Conservation (phyloP, 53 echinoderm and acorn worm species). For the Paracentrotus lividus region DNA sequence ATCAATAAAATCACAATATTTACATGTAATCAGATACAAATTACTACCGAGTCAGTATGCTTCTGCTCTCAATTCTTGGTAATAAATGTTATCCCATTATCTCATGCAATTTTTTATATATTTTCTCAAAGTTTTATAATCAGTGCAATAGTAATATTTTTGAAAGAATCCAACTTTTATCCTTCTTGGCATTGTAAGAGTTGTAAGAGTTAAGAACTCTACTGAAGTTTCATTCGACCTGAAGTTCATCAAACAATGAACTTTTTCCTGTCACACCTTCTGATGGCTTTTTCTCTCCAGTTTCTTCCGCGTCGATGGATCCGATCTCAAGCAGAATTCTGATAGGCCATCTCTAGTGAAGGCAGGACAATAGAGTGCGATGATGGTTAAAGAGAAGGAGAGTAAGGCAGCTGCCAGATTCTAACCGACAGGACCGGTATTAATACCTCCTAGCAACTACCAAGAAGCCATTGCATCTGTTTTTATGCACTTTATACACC, state of each 20-base stretch:
- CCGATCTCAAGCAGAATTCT: conserved; percentile 52
- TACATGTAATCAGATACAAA: too few species aligned
- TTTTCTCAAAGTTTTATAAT: too few species aligned
- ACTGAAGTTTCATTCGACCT: not conserved
- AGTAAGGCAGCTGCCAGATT: conserved; percentile 57
- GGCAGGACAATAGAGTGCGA: conserved; percentile 39
- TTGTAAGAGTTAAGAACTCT: conserved; percentile 9
- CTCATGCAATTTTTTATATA: too few species aligned
- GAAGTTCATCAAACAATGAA: conserved; percentile 46
- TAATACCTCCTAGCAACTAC: conserved; percentile 51
- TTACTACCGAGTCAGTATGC: too few species aligned
- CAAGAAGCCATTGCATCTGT: conserved; percentile 60
- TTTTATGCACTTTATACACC: conserved; percentile 52
- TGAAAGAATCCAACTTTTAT: not conserved
- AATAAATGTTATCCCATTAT: too few species aligned
- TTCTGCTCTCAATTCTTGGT: too few species aligned
- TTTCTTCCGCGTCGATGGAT: conserved; percentile 62
- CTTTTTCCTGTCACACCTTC: conserved; percentile 53
- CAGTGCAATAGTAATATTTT: too few species aligned
- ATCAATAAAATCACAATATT: too few species aligned
- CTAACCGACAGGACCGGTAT: conserved; percentile 35
- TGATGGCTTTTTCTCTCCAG: not conserved
- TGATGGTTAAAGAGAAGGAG: conserved; percentile 51
- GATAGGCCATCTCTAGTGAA: conserved; percentile 54
- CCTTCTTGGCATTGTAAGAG: not conserved